Percentiles rank a stretch among this genome's conserved stretches.
These are phyloP conservation scores for Philhelius pedissequus DNA, from an alignment of 2,888 invertebrate genomes.

Conservation along the genomic window DNA sequence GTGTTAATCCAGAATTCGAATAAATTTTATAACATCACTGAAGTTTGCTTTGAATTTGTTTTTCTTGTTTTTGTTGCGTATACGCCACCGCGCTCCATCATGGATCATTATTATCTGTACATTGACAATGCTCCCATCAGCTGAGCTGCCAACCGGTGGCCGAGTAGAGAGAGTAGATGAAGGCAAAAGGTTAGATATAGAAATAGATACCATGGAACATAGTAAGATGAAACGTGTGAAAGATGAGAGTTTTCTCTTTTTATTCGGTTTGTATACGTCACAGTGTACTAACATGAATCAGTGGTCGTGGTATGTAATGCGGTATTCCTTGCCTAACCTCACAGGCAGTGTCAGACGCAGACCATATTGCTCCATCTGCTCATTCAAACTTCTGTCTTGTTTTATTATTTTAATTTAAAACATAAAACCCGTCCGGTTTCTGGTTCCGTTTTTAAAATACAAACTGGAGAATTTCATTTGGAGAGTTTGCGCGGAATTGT, in stretches of 20 bases:
- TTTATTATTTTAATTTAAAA: conserved; percentile 20
- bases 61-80: conserved; percentile 34
- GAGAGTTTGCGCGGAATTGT: conserved; percentile 63
- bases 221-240: background rate
- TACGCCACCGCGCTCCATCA: conserved; percentile 51
- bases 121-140: conserved; percentile 8
- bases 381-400: background rate
- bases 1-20: background rate
- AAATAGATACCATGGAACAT: background rate
- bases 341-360: background rate
- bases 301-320: background rate
- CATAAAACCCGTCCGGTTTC: conserved; percentile 61
- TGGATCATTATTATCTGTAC: conserved; percentile 20
- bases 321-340: background rate
- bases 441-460: conserved; percentile 61
- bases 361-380: background rate
- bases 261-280: background rate
- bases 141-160: conserved; percentile 21
- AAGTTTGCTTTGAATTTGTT: conserved; percentile 10
- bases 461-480: conserved; percentile 63
- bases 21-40: conserved; percentile 8
- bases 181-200: too few relatives aligned
- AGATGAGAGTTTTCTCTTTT: conserved; percentile 6
- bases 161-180: background rate
- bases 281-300: background rate